Base-by-base conservation (phyloP, 2,113 vertebrate species). In the Larimichthys crocea region DNA sequence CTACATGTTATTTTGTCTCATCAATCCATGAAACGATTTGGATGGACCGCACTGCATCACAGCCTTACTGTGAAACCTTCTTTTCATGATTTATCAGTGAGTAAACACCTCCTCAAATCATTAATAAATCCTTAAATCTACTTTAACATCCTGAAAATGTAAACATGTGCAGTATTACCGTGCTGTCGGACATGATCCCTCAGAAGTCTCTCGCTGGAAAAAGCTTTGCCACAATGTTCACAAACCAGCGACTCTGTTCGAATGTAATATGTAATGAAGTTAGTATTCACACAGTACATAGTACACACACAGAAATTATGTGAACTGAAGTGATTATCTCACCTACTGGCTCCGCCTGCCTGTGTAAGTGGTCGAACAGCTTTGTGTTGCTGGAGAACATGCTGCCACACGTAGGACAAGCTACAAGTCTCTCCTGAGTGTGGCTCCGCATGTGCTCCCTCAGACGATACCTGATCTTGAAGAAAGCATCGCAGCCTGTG, bases 331-430 rank as follows among this genome's bases (percentile, higher is more conserved):
- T 5, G 2, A 65, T 29, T 1, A 4, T 59, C 86, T 89, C 66
- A 96, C 96, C 95, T 17, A 95, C 90, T 20, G 94, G 94, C 67
- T 93, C 93, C 6, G 94, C 82, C 88, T 96, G 93, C 44, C 92
- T 91, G 77, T 95, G 94, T 66, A 93, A 87, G 70, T 95, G 94
- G 85, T 95, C 91, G 50, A 96, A 96, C 86, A 94, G 64, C 79
- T 94, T 92, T 0, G 94, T 96, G 86, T 90, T 96, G 89, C 86
- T 95, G 88, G 94, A 96, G 86, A 95, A 95, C 93, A 95, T 96
- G 88, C 90, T 92, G 82, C 94, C 92, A 31, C 92, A 94, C 17
- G 94, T 79, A 5, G 95, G 94, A 78, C 93, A 95, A 29, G 95
- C 94, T 8, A 93, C 92, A 15, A 94, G 79, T 9, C 90, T 88